Conservation (phyloP, 2,797 vertebrate genomes). For the Myotis pilosus region DNA sequence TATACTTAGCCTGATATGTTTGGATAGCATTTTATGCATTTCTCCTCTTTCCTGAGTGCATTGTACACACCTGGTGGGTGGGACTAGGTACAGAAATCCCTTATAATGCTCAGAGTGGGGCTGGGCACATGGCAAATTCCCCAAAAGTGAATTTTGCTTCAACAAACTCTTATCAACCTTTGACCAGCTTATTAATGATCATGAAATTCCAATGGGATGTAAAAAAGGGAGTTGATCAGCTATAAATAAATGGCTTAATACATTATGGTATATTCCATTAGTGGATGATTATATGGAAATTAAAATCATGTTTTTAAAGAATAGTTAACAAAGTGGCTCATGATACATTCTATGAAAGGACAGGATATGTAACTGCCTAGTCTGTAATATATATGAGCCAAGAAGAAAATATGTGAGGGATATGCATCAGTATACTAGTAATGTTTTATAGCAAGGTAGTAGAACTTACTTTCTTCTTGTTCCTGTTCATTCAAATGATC, state of each 20-base stretch:
- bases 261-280: not conserved
- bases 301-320: slow-evolving; percentile 35
- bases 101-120: not conserved
- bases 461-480: not conserved
- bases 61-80: not conserved
- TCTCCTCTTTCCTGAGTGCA: not conserved
- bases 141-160: not conserved
- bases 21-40: not conserved
- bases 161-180: not conserved
- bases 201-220: not conserved
- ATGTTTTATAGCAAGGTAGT: not conserved
- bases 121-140: not conserved
- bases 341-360: not conserved
- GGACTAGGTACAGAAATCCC: not conserved
- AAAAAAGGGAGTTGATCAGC: not conserved
- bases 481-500: not conserved
- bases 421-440: not conserved
- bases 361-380: not conserved
- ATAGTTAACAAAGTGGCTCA: not conserved
- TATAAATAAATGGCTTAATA: slow-evolving; percentile 5
- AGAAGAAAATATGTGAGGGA: not conserved
- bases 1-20: not conserved
- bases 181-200: not conserved
- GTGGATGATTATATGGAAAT: not conserved
- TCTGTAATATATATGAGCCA: not conserved